Evolutionary conservation across 2,888 invertebrate genomes (phyloP), one percentile per base, ranked within the genome.

Genomic region (Diplazon laetatorius): DNA sequence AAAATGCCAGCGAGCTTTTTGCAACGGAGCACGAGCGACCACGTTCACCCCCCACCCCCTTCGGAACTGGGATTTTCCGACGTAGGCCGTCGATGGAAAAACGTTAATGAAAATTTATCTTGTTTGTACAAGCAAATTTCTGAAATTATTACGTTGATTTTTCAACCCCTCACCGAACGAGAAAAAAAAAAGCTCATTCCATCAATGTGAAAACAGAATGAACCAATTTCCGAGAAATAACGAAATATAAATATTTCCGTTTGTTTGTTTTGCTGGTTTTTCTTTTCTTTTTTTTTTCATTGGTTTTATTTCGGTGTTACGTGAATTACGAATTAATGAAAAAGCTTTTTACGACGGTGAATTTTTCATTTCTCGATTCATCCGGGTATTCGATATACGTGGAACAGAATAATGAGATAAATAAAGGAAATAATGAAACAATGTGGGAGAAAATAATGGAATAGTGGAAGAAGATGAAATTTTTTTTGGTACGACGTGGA

Each of bases 41-140:
- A n/a, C n/a, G 63, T 73, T 78, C 69, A 57, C 48, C 37, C n/a
- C n/a, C n/a, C n/a, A n/a, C n/a, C n/a, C n/a, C 39, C 39, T 14
- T 39, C 18, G 48, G 55, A 57, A 63, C 62, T 30, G 9, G 39
- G 39, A 55, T 68, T 68, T 25, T 35, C 55, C 25, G 22, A n/a
- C n/a, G 63, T 5, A 44, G 30, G 6, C 44, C 25, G 8, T 1
- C 48, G 18, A n/a, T n/a, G 46, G 12, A 39, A 60, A 14, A 60
- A 12, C 14, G 25, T 48, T 48, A 48, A 63, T 63, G 48, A 55
- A 55, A 68, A 55, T 55, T 42, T 55, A 68, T 68, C 55, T 35
- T 25, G 44, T 68, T 68, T 55, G 44, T 44, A 35, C 42, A 30
- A 42, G 22, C 42, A 18, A 30, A 18, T n/a, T 22, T n/a, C 42